phyloP scores from a whole-genome alignment of 37 sponge, comb jelly and placozoan genomes.

The Axinella damicornis region DNA sequence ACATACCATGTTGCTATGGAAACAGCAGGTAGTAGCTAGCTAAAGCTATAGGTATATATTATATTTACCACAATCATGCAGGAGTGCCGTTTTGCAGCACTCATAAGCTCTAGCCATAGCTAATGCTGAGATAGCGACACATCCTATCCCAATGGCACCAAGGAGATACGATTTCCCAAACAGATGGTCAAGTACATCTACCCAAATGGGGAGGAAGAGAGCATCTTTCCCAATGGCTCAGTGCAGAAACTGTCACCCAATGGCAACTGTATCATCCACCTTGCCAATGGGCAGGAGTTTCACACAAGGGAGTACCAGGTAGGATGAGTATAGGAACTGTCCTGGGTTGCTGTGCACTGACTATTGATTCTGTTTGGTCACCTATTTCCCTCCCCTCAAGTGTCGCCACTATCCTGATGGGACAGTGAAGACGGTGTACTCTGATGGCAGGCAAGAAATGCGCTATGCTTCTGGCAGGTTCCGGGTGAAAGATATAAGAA shows the following conservation, averaged over 20 bases:
- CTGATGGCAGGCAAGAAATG: conserved; percentile 96
- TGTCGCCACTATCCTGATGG: conserved; percentile 97
- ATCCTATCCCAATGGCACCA: conserved; percentile 86
- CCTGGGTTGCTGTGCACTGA: too few species aligned
- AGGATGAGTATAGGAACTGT: too few species aligned
- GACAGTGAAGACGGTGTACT: conserved; percentile 92
- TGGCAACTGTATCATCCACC: conserved; percentile 74
- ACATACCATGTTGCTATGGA: too few species aligned
- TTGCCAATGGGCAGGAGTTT: conserved; percentile 92
- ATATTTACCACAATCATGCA: too few species aligned
- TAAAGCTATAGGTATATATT: too few species aligned
- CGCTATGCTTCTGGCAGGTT: conserved; percentile 89
- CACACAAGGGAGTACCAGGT: conserved; percentile 90
- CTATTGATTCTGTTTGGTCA: too few species aligned
- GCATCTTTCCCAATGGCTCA: conserved; percentile 82
- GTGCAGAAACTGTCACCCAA: conserved; percentile 60
- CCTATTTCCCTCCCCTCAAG: conserved; percentile 15
- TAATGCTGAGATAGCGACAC: too few species aligned
- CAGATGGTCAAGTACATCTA: conserved; percentile 76
- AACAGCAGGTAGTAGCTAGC: too few species aligned
- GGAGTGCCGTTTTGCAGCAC: too few species aligned
- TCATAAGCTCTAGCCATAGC: too few species aligned
- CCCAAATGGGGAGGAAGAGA: conserved; percentile 91
- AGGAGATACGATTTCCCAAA: conserved; percentile 83
- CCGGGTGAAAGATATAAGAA: conserved; percentile 85